These are phyloP conservation scores for Caenorhabditis virilis DNA, from an alignment of 2,888 invertebrate species.

Conservation along the genomic window DNA sequence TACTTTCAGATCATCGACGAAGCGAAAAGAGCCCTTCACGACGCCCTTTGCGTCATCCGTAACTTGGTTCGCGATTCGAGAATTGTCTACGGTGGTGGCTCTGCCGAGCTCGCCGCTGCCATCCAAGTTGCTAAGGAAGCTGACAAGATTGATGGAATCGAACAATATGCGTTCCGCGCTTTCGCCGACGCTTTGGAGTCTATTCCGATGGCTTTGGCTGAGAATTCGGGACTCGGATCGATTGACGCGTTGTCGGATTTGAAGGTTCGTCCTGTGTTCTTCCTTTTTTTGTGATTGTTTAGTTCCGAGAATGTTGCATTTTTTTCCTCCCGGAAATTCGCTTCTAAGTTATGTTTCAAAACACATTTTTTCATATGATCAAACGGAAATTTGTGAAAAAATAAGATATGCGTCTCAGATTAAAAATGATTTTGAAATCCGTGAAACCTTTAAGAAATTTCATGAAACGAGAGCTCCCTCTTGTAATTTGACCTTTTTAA, in stretches of 20 bases:
- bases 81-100: conserved; percentile 96
- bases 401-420: no score
- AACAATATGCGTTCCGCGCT: conserved; percentile 94
- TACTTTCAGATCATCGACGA: conserved; percentile 77
- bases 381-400: no score
- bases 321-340: no score
- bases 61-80: conserved; percentile 78
- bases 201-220: conserved; percentile 91
- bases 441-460: no score
- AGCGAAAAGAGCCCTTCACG: conserved; percentile 79
- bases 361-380: no score
- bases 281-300: background rate
- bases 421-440: no score
- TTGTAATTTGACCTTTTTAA: no score
- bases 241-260: conserved; percentile 80
- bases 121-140: conserved; percentile 87
- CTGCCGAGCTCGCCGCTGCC: conserved; percentile 92
- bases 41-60: conserved; percentile 79
- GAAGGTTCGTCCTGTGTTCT: conserved; percentile 50
- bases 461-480: no score
- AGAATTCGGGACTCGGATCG: conserved; percentile 91
- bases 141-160: conserved; percentile 81
- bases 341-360: no score
- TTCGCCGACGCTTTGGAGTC: conserved; percentile 94
- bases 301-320: background rate